Percentiles rank a stretch among this genome's conserved stretches.
phyloP scores from a whole-genome alignment of 2,797 vertebrate species.

The Hylomyscus alleni region DNA sequence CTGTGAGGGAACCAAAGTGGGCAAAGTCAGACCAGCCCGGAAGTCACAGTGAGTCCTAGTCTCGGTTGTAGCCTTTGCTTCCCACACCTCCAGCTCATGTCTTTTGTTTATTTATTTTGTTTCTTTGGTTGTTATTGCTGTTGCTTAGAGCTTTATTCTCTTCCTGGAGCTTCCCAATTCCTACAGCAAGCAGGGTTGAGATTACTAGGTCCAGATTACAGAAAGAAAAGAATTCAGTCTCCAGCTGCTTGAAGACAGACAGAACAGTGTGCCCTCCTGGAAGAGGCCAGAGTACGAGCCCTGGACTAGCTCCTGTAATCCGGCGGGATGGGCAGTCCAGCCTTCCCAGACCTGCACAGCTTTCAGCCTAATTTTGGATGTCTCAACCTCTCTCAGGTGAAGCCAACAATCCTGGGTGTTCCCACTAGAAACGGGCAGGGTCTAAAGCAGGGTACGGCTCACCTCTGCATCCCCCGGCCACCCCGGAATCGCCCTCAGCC shows the following conservation, averaged over 20 bases:
- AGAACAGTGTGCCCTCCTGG: not conserved
- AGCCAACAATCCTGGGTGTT: not conserved
- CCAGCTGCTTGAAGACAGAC: not conserved
- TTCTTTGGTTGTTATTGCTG: not conserved
- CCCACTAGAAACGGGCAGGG: not conserved
- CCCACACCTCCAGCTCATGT: slow-evolving; percentile 1
- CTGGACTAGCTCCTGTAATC: not conserved
- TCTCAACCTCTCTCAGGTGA: not conserved
- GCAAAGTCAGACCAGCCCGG: not conserved
- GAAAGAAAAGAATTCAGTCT: not conserved
- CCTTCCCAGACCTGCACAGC: not conserved
- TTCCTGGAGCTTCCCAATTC: not conserved
- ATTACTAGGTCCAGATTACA: slow-evolving; percentile 27
- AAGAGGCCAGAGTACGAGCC: not conserved
- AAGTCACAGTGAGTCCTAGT: not conserved
- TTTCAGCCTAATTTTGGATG: not conserved
- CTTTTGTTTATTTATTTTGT: not conserved
- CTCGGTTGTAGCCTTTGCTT: not conserved
- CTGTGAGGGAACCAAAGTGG: slow-evolving; percentile 84
- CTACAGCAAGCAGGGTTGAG: not conserved
- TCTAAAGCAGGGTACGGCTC: not conserved
- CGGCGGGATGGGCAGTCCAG: not conserved
- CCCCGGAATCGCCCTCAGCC: not conserved
- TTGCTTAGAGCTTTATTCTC: not conserved
- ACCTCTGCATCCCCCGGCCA: not conserved